Conservation (phyloP, 2,797 vertebrate genomes). For the Glossophaga mutica region DNA sequence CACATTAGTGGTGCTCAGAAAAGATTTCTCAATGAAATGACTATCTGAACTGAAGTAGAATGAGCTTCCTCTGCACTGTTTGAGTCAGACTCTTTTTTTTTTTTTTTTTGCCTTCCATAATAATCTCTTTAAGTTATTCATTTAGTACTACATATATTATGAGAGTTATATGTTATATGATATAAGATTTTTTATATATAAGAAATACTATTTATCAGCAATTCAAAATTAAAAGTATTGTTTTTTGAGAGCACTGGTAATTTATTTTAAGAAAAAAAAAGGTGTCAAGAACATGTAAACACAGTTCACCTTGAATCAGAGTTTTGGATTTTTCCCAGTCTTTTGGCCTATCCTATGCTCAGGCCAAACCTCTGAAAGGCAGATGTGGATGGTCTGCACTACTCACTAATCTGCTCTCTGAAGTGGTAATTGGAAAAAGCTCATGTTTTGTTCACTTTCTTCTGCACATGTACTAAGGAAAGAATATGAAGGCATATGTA, state of each 20-base stretch:
- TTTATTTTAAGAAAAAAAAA: background rate
- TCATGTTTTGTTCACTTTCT: background rate
- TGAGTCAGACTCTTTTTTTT: constrained; percentile 1
- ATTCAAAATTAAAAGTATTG: background rate
- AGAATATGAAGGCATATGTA: background rate
- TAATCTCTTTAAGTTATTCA: background rate
- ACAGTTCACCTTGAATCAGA: background rate
- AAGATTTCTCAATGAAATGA: background rate
- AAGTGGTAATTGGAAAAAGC: background rate
- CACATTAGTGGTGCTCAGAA: background rate
- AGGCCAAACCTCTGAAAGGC: background rate
- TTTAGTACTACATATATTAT: background rate
- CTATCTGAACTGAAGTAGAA: background rate
- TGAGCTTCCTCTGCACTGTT: background rate
- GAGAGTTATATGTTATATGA: background rate
- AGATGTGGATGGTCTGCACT: background rate
- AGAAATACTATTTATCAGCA: background rate
- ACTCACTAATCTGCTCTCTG: background rate
- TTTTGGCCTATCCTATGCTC: background rate
- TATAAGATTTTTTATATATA: background rate
- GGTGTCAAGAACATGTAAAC: background rate
- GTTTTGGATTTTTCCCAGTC: background rate
- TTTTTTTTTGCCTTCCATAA: background rate
- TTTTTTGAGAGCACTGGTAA: background rate
- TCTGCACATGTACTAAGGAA: background rate